Conservation (phyloP, 2,797 vertebrate species). For the Eptatretus atami region DNA sequence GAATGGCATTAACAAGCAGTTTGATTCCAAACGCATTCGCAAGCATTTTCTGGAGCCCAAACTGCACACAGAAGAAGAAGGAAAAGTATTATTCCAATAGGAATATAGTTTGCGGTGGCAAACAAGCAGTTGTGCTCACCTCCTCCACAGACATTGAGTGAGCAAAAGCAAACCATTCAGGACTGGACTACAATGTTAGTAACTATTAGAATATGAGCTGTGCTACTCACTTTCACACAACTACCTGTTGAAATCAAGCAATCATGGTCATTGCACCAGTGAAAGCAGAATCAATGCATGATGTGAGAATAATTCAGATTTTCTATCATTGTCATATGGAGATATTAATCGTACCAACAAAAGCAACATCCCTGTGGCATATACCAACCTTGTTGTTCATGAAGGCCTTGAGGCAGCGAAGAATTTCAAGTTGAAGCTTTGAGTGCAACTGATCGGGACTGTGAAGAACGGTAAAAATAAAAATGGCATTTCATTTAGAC, state of each 20-base stretch:
- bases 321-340: background rate
- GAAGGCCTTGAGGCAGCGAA: constrained; percentile 62
- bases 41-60: constrained; percentile 52
- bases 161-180: too few relatives aligned
- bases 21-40: constrained; percentile 34
- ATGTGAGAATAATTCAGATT: too few relatives aligned
- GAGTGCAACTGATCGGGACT: constrained; percentile 29
- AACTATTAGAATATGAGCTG: too few relatives aligned
- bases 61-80: constrained; percentile 14
- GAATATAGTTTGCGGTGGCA: too few relatives aligned
- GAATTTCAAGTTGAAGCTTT: constrained; percentile 61
- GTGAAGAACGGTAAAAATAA: background rate
- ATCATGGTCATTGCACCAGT: background rate
- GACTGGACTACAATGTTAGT: too few relatives aligned
- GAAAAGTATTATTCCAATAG: background rate
- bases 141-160: too few relatives aligned
- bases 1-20: constrained; percentile 41
- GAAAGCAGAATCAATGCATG: background rate
- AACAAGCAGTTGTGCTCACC: too few relatives aligned
- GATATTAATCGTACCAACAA: background rate
- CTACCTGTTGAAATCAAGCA: too few relatives aligned
- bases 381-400: constrained; percentile 65
- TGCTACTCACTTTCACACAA: too few relatives aligned
- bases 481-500: too few relatives aligned
- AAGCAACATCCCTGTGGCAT: background rate